Percentiles rank a stretch among this genome's conserved stretches.
These are phyloP conservation scores for Sphaerophoria taeniata DNA, from an alignment of 2,888 invertebrate genomes.

Conservation along the genomic window DNA sequence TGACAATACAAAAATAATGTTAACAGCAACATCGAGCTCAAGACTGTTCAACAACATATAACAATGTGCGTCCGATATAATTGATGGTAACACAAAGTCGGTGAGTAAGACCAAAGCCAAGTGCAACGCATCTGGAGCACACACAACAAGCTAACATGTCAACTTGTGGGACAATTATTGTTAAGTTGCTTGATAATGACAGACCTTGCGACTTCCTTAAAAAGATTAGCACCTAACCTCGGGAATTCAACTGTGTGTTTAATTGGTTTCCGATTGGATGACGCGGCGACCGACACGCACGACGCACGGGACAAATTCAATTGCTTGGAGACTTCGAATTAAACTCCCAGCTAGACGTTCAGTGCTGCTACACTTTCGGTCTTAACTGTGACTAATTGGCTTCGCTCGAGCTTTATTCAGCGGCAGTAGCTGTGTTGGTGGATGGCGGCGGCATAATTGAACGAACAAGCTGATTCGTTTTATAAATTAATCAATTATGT, in stretches of 20 bases:
- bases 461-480: conserved; percentile 55
- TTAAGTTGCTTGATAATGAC: conserved; percentile 34
- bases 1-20: too few relatives aligned
- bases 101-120: conserved; percentile 70
- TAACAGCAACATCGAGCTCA: too few relatives aligned
- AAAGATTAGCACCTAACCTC: conserved; percentile 62
- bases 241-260: conserved; percentile 61
- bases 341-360: conserved; percentile 15
- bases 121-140: conserved; percentile 67
- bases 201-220: conserved; percentile 73
- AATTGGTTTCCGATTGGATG: conserved; percentile 73
- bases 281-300: conserved; percentile 51
- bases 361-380: conserved; percentile 58
- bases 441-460: conserved; percentile 8
- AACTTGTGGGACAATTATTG: conserved; percentile 46
- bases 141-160: conserved; percentile 40
- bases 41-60: too few relatives aligned
- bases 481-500: conserved; percentile 77
- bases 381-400: conserved; percentile 71
- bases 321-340: background rate
- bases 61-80: too few relatives aligned
- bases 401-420: conserved; percentile 54
- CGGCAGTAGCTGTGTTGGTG: background rate
- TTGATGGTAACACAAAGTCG: background rate
- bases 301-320: too few relatives aligned